Conservation (phyloP, 2,888 invertebrate genomes). For the Sympetrum striolatum region DNA sequence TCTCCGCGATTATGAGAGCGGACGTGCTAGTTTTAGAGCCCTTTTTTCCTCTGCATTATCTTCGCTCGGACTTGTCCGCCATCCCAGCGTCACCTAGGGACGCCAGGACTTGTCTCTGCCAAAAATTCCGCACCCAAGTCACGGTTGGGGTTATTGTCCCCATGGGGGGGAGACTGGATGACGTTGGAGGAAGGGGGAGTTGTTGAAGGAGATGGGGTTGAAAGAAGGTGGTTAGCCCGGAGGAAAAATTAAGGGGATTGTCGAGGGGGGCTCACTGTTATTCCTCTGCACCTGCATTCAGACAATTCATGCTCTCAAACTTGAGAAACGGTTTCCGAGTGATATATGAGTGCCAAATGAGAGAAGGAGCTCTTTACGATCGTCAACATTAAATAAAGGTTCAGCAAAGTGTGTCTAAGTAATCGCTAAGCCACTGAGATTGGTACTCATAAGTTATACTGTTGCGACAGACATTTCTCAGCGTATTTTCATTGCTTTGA, state of each 20-base stretch:
- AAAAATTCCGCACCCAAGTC: slow-evolving; percentile 26
- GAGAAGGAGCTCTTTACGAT: too few species aligned
- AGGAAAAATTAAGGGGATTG: background rate
- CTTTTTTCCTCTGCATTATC: background rate
- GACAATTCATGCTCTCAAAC: too few species aligned
- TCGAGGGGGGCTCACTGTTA: background rate
- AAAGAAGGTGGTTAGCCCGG: background rate
- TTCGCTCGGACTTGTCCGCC: background rate
- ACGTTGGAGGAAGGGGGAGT: background rate
- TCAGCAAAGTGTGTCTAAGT: too few species aligned
- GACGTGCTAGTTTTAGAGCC: background rate
- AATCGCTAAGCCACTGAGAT: too few species aligned
- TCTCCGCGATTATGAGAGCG: background rate
- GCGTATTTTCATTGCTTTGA: too few species aligned
- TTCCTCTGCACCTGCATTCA: background rate
- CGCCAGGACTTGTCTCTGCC: background rate
- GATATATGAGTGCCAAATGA: too few species aligned
- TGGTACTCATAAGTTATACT: too few species aligned
- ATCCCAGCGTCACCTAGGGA: background rate
- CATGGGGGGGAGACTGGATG: background rate
- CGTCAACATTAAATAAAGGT: too few species aligned
- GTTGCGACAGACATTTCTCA: too few species aligned
- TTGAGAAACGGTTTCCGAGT: too few species aligned
- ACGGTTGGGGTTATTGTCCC: slow-evolving; percentile 27
- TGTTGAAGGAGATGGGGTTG: background rate